Base-by-base conservation (phyloP, 2,797 vertebrate genomes). In the Acomys russatus region DNA sequence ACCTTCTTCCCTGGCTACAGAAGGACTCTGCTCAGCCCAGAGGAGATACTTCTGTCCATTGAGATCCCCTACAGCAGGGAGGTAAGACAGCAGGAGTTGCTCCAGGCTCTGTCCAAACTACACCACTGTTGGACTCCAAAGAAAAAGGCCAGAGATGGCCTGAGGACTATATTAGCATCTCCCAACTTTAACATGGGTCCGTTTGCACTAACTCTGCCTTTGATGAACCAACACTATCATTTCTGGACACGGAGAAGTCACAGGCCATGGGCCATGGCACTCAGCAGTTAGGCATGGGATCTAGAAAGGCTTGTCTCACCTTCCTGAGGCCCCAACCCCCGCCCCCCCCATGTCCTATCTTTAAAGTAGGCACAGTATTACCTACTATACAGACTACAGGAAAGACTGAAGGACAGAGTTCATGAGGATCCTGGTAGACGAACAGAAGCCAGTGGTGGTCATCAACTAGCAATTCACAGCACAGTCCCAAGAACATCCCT, bases 1-100 rank as follows among this genome's bases (percentile, higher is more conserved):
- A 98, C 98, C 9, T 99, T 99, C 97, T 99, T 99, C 92, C 98
- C 98, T 0, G 98, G 98, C 54, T 99, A 99, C 97, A 98, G 99
- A 91, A 99, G 98, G 97, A 99, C 99, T 20, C 83, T 97, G 86
- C 88, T 99, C 59, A 98, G 98, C 15, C 98, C 99, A 0, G 98
- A 99, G 74, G 99, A 99, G 98, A 97, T 99, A 89, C 97, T 99
- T 54, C 98, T 99, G 33, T 99, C 98, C 38, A 97, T 99, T 71
- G 99, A 99, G 98, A 99, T 99, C 95, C 99, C 99, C n/a, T 99
- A 98, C 94, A 99, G 98, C 92, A 98, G 91, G 95, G 98, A 99
- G 99, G 99, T 99, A 59, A 98, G 98, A 6, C 28, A 59, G 54
- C 6, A n/a, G 25, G 44, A 35, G 30, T 2, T 35, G 61, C 23